These are phyloP conservation scores for Fratercula arctica DNA, from an alignment of 2,797 vertebrate genomes.

Conservation along the genomic window DNA sequence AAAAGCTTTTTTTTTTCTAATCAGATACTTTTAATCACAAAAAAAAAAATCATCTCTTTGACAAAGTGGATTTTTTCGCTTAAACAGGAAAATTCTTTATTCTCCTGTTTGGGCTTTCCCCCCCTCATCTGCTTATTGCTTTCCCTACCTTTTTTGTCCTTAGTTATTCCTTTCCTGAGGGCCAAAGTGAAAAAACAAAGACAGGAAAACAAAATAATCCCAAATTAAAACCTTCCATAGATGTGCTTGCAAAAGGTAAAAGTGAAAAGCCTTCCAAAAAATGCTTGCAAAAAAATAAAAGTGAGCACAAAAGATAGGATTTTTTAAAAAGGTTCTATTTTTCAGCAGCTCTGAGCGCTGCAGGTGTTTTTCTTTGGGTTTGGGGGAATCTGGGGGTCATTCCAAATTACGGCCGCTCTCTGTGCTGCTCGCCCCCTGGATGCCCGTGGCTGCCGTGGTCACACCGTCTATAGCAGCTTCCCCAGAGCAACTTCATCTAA, in stretches of 20 bases:
- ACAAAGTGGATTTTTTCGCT: neutral
- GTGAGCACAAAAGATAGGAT: neutral
- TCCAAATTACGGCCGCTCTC: neutral
- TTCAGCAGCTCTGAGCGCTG: neutral
- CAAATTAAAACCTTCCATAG: neutral
- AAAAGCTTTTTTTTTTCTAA: neutral
- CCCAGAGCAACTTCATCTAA: neutral
- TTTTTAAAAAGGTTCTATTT: neutral
- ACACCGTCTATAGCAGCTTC: neutral
- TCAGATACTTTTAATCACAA: neutral
- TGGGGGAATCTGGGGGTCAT: neutral
- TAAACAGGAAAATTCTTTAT: neutral
- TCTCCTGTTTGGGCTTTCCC: rapidly evolving
- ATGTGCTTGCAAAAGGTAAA: neutral
- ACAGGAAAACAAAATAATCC: neutral
- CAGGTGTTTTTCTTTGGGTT: neutral
- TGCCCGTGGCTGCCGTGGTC: rapidly evolving
- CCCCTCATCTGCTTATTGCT: neutral
- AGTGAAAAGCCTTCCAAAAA: neutral
- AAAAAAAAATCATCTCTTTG: rapidly evolving
- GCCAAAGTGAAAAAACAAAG: neutral
- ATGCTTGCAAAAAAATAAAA: neutral
- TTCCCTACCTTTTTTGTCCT: neutral
- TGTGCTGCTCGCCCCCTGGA: neutral
- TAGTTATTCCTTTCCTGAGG: neutral